Evolutionary conservation across 2,113 vertebrate genomes (phyloP), one percentile per base, ranked within the genome.

Genomic region (Equus przewalskii): DNA sequence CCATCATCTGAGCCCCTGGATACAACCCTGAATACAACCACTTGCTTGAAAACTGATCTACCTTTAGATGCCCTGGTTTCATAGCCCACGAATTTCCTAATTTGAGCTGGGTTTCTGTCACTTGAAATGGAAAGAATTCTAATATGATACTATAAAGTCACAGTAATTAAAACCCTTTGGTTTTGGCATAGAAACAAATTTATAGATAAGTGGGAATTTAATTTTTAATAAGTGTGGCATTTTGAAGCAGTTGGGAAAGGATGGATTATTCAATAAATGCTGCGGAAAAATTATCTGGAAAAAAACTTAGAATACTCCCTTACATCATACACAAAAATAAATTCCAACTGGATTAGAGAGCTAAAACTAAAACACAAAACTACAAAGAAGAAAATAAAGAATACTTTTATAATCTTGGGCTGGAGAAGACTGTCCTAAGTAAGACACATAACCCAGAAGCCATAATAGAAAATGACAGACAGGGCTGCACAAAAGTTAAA

Each of bases 151-250:
- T n/a, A 70, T 76, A 91, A 91, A 93, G 36, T 51, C 58, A 97
- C 7, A 62, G 36, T 76, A 93, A 94, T 95, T 84, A 80, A 93
- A 93, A 91, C 14, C 3, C 26, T 94, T 89, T 89, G 72, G 46
- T 91, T 93, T 93, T 46, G 51, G 22, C 69, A 88, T 13, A 85
- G 70, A 94, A 87, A 87, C 36, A 96, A 91, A 95, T 56, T 65
- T 91, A 76, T 44, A 19, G 24, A n/a, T 85, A 88, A 79, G 14
- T 36, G 11, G 69, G 46, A 88, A 95, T 60, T 88, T 84, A 93
- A 80, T 73, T 87, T 93, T 95, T 76, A 95, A 54, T 69, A 93
- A 95, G 70, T 62, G 5, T 46, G 33, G 79, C 49, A 93, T 84
- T 88, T 78, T 94, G 62, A 96, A 90, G 44, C 26, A 89, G 60